Evolutionary conservation across 2,888 invertebrate species (phyloP), one percentile per base, ranked within the genome.

Genomic region (Tubulanus polymorphus): DNA sequence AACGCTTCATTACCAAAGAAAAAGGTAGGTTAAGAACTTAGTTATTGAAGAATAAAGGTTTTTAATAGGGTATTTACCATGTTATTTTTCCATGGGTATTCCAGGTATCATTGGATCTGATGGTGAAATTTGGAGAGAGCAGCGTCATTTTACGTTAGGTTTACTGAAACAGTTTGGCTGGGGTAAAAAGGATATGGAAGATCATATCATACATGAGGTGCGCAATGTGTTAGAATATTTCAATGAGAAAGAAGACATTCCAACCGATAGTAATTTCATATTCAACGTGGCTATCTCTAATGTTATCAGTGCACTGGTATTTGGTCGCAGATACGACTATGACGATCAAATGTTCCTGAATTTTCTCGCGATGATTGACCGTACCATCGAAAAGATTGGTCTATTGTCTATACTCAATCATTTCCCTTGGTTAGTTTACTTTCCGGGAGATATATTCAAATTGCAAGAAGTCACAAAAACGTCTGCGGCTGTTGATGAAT

Each of bases 41-140:
- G n/a, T n/a, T n/a, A n/a, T n/a, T n/a, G n/a, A n/a, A n/a, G n/a
- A n/a, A n/a, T n/a, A n/a, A n/a, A n/a, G n/a, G n/a, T n/a, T n/a
- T n/a, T n/a, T n/a, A n/a, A n/a, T n/a, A n/a, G n/a, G n/a, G n/a
- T n/a, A n/a, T n/a, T n/a, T n/a, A n/a, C n/a, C n/a, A n/a, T n/a
- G n/a, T n/a, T n/a, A n/a, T n/a, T n/a, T n/a, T n/a, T n/a, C 20
- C 15, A 41, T 15, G 18, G 5, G 18, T 5, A 8, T 45, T 56
- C 18, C 56, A 65, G 65, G 61, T 30, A 46, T 68, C 10, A 55
- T 61, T 1, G 56, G 57, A 41, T 48, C 60, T 3, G 62, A 62
- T 20, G 68, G 65, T 0, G 20, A 30, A 1, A 57, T 57, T 5
- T 68, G 68, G 68, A 62, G 60, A 47, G 65, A 65, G 48, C 68